Evolutionary conservation across 2,113 vertebrate species (phyloP), one percentile per base, ranked within the genome.

Genomic region (Muntiacus reevesi): DNA sequence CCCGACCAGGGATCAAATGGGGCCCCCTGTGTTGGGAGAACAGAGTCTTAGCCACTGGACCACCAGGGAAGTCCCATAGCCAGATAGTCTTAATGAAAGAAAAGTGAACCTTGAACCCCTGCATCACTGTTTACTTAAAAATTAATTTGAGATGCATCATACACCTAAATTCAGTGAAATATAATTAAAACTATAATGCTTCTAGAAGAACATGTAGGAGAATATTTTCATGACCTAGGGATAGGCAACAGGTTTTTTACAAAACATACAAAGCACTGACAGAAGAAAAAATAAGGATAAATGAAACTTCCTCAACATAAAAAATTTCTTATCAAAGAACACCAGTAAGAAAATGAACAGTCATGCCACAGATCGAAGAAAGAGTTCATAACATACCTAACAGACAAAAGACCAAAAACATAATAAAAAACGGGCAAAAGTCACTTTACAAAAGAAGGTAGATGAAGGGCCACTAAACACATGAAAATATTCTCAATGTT

Each of bases 341-440:
- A 84, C 14, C n/a, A 87, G 76, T 78, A 93, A 87, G 64, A 92
- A 94, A 92, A 92, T 76, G 60, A 95, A 94, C 27, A 87, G 30
- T 92, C 62, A 97, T 90, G 36, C 27, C 43, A 96, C 45, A 95
- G 47, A 40, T 10, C 55, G 30, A 54, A 78, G 17, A 67, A 95
- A 94, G 47, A 43, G 82, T 79, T 76, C 79, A 87, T 13, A 92
- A 50, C 78, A 84, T 36, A n/a, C 57, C 36, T 47, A 92, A 87
- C 16, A 45, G n/a, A 96, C 36, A 55, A 79, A 96, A 86, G 36
- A 74, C 27, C 12, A 50, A 54, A 87, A 90, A 30, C 2, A 16
- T 57, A 86, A 81, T 28, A 45, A 60, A 94, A 81, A 95, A 94
- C 50, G 27, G 16, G 36, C 76, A 71, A 91, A 96, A 95, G 28